A percentile compares a stretch with the other conserved stretches of the same genome.
phyloP scores from a whole-genome alignment of 2,113 vertebrate genomes.

The Chaenocephalus aceratus region DNA sequence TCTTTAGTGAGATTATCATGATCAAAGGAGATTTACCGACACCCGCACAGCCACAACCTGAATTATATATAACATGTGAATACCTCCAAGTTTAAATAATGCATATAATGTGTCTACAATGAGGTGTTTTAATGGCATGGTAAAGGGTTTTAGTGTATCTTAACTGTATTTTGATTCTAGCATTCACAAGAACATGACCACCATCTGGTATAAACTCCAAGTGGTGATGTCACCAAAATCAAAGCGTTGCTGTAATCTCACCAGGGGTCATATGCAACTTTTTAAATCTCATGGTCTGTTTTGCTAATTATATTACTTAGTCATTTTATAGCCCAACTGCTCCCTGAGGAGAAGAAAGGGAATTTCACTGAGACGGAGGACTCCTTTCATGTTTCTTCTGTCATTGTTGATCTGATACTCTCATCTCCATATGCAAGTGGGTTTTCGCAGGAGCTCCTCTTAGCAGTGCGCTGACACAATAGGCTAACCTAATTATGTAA shows the following conservation, averaged over 20 bases:
- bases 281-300: conserved; percentile 39
- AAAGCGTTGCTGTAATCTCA: conserved; percentile 48
- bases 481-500: conserved; percentile 49
- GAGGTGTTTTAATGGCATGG: background rate
- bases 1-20: conserved; percentile 8
- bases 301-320: conserved; percentile 64
- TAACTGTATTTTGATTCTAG: background rate
- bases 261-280: conserved; percentile 55
- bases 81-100: background rate
- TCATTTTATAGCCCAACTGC: conserved; percentile 62
- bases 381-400: conserved; percentile 49
- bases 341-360: conserved; percentile 34
- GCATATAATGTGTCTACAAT: background rate
- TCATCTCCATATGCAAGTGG: conserved; percentile 23
- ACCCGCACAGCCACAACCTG: background rate
- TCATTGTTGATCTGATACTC: conserved; percentile 35
- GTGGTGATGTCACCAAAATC: conserved; percentile 5
- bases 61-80: background rate
- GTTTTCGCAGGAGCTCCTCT: conserved; percentile 16
- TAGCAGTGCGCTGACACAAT: conserved; percentile 37
- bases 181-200: background rate
- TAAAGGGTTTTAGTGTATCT: background rate
- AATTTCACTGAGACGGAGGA: conserved; percentile 32
- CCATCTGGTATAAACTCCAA: background rate
- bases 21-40: conserved; percentile 12